Conservation (phyloP, 2,113 vertebrate genomes). For the Mixornis gularis region DNA sequence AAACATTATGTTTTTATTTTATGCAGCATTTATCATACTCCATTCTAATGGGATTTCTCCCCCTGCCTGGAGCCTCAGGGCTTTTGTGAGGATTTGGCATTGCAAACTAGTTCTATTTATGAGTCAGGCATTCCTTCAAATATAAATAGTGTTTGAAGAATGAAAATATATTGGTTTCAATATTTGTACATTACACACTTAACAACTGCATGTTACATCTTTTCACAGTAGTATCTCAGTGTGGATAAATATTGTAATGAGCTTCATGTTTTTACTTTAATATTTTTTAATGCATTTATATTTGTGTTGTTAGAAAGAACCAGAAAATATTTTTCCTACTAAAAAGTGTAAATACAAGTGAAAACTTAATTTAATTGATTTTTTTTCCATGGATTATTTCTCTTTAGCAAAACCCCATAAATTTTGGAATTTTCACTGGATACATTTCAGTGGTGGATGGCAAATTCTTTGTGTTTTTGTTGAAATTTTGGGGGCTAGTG, state of each 20-base stretch:
- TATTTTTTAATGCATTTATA: background rate
- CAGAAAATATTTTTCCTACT: background rate
- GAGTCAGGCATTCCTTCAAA: conserved; percentile 25
- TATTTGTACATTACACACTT: background rate
- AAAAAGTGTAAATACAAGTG: background rate
- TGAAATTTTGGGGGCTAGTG: background rate
- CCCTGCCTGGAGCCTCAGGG: background rate
- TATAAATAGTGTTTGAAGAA: conserved; percentile 11
- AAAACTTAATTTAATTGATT: background rate
- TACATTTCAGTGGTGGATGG: background rate
- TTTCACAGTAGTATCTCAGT: background rate
- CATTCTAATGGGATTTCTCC: background rate
- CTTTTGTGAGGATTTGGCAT: conserved; percentile 37
- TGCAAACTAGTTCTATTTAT: background rate
- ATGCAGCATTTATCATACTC: background rate
- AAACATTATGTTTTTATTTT: background rate
- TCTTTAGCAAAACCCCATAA: background rate
- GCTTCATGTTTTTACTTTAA: background rate
- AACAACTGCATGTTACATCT: background rate
- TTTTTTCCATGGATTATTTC: background rate
- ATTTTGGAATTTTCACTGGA: background rate
- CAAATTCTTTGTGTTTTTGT: background rate
- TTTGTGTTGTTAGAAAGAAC: background rate
- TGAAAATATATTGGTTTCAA: background rate
- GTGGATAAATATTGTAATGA: background rate